These are phyloP conservation scores for Xiphydria camelus DNA, from an alignment of 2,888 invertebrate genomes.

Conservation along the genomic window DNA sequence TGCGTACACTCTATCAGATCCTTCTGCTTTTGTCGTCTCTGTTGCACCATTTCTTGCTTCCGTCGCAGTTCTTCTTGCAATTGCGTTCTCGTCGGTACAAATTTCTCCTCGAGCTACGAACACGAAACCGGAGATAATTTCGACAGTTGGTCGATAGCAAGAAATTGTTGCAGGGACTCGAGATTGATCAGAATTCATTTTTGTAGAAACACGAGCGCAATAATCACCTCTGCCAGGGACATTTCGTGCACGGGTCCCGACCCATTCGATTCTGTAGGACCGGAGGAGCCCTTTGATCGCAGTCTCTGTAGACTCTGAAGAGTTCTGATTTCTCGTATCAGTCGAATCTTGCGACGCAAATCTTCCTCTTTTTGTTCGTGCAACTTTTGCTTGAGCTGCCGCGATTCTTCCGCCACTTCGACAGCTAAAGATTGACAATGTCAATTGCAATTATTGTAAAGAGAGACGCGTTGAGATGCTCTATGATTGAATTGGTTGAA, in stretches of 20 bases:
- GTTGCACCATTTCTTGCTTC: too few species aligned
- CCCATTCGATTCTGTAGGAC: constrained; percentile 64
- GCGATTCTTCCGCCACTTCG: constrained; percentile 26
- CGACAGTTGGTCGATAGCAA: constrained; percentile 3
- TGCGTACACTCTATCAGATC: constrained; percentile 46
- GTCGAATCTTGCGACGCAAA: constrained; percentile 47
- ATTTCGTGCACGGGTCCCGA: constrained; percentile 67
- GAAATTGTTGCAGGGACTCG: not conserved
- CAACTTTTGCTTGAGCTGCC: constrained; percentile 18
- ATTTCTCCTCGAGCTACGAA: constrained; percentile 60
- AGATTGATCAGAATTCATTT: not conserved
- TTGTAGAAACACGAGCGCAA: not conserved
- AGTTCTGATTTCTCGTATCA: constrained; percentile 56
- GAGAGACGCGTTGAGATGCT: too few species aligned
- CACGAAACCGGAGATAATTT: not conserved
- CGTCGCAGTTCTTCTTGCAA: constrained; percentile 62
- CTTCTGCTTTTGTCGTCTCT: constrained; percentile 58
- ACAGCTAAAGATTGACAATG: constrained; percentile 22
- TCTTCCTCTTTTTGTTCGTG: constrained; percentile 49
- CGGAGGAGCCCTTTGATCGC: constrained; percentile 42
- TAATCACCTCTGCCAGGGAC: constrained; percentile 64
- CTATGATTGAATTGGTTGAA: too few species aligned
- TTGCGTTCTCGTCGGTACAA: constrained; percentile 60
- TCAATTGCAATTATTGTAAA: too few species aligned
- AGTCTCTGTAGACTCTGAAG: constrained; percentile 51